phyloP scores from a whole-genome alignment of 2,797 vertebrate species.

The Amazona ochrocephala region DNA sequence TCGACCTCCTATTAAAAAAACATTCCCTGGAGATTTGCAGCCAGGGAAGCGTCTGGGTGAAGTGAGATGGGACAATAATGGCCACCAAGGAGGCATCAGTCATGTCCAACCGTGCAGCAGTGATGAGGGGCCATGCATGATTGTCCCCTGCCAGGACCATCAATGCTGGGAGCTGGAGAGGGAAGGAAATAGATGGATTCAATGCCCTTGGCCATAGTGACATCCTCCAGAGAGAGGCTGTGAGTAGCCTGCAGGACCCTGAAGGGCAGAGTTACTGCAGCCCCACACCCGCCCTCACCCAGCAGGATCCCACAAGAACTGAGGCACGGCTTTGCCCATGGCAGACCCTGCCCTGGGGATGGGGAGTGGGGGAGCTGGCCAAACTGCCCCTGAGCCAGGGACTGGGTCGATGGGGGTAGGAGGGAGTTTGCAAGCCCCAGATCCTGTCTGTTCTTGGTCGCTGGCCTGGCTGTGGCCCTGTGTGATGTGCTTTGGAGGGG shows the following conservation, averaged over 20 bases:
- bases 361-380: not conserved
- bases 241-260: not conserved
- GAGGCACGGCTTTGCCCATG: not conserved
- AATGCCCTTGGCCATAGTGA: fast-evolving
- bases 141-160: not conserved
- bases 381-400: not conserved
- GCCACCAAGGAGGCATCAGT: slow-evolving; percentile 14
- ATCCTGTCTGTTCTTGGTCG: not conserved
- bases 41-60: not conserved
- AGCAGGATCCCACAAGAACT: not conserved
- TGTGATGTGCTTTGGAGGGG: not conserved
- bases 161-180: fast-evolving
- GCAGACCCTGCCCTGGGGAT: not conserved
- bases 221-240: not conserved
- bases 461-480: fast-evolving
- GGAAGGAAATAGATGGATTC: not conserved
- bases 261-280: not conserved
- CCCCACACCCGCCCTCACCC: fast-evolving
- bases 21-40: not conserved
- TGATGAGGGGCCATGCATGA: not conserved
- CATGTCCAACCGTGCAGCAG: not conserved
- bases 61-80: not conserved
- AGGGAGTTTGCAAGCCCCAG: not conserved
- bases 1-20: not conserved
- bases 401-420: fast-evolving